Percentiles rank a stretch among this genome's conserved stretches.
Conservation (phyloP, 2,888 invertebrate genomes). For the Calliopum simillimum region DNA sequence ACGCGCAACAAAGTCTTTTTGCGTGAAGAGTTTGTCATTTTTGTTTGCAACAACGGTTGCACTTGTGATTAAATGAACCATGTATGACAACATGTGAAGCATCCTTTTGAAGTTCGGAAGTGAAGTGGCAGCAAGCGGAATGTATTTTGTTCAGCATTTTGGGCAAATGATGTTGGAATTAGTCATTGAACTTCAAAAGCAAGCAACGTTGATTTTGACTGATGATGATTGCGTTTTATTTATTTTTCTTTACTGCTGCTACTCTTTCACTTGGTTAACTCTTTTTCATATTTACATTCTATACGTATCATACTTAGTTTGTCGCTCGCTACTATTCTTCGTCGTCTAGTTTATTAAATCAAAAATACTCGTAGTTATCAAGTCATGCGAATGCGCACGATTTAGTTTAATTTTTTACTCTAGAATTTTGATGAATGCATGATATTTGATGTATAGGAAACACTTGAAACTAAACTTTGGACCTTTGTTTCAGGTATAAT, state of each 20-base stretch:
- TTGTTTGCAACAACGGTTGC: constrained; percentile 51
- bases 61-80: constrained; percentile 58
- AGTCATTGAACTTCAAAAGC: constrained; percentile 29
- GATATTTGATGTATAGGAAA: too few species aligned
- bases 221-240: too few species aligned
- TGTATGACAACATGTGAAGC: constrained; percentile 32
- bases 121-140: too few species aligned
- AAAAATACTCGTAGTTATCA: neutral
- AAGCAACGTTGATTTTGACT: constrained; percentile 40
- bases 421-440: too few species aligned
- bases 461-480: too few species aligned
- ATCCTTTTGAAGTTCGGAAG: too few species aligned
- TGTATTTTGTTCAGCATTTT: constrained; percentile 1
- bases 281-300: constrained; percentile 18
- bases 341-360: neutral
- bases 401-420: constrained; percentile 6
- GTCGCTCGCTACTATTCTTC: constrained; percentile 38
- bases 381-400: neutral
- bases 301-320: constrained; percentile 48
- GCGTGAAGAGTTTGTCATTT: neutral
- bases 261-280: too few species aligned
- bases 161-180: constrained; percentile 26
- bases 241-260: too few species aligned
- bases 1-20: constrained; percentile 21
- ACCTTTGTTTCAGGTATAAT: too few species aligned